These are phyloP conservation scores for Rhineura floridana DNA, from an alignment of 2,113 vertebrate species.

Conservation along the genomic window DNA sequence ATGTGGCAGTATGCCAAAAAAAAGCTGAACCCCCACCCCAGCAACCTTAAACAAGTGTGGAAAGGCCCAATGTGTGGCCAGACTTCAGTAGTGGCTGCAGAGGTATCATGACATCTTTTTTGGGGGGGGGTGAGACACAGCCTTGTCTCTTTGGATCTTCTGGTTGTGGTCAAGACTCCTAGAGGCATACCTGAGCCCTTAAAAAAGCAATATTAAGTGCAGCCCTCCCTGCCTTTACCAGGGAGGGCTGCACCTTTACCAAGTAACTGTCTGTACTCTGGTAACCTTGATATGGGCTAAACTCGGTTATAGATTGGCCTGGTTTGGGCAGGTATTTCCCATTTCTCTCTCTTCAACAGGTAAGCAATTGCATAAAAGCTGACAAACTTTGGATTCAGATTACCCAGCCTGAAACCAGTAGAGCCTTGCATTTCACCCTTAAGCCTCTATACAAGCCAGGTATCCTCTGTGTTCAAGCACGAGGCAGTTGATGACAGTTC, in stretches of 20 bases:
- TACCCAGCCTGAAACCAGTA: not conserved
- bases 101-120: not conserved
- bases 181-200: not conserved
- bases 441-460: not conserved
- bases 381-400: not conserved
- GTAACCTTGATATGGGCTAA: not conserved
- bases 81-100: not conserved
- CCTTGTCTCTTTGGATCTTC: not conserved
- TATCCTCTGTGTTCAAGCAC: not conserved
- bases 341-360: not conserved
- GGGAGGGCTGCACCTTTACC: too few species aligned
- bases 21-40: too few species aligned
- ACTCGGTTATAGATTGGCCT: conserved; percentile 29
- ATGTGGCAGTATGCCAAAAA: too few species aligned
- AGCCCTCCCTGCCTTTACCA: not conserved
- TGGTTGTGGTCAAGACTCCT: not conserved
- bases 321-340: not conserved
- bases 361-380: not conserved
- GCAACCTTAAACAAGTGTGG: too few species aligned
- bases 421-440: fast-evolving
- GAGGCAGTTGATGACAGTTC: not conserved
- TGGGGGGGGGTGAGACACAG: not conserved
- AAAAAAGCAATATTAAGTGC: not conserved
- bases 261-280: not conserved
- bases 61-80: too few species aligned